Evolutionary conservation across 2,888 invertebrate genomes (phyloP).

Genomic region (Pasiphila rectangulata): DNA sequence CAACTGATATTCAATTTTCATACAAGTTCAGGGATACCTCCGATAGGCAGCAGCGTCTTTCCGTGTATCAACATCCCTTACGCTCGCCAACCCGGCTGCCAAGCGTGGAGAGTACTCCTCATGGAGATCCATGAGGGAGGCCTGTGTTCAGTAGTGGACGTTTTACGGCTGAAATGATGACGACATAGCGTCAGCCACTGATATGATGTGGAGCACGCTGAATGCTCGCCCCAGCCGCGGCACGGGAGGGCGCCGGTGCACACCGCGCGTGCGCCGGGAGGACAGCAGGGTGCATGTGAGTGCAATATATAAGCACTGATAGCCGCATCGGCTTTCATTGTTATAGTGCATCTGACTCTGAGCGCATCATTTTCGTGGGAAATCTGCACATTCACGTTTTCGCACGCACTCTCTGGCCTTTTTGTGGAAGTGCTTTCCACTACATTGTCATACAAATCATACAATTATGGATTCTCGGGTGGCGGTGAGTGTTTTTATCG

Average conservation of each 20-base stretch:
- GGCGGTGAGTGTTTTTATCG: constrained; percentile 59
- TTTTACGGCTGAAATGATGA: too few species aligned
- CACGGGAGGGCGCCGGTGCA: constrained; percentile 24
- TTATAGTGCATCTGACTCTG: constrained; percentile 48
- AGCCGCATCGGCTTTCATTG: constrained; percentile 64
- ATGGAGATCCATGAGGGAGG: too few species aligned
- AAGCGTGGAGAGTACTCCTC: too few species aligned
- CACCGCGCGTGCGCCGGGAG: constrained; percentile 36
- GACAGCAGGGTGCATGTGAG: constrained; percentile 44
- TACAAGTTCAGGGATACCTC: too few species aligned
- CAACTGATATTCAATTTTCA: too few species aligned
- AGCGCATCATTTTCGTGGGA: constrained; percentile 55
- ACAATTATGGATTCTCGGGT: constrained; percentile 67
- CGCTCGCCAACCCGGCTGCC: too few species aligned
- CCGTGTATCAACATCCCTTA: too few species aligned
- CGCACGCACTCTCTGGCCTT: constrained; percentile 55
- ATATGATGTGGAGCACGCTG: too few species aligned
- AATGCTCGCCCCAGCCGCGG: too few species aligned
- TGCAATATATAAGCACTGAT: constrained; percentile 72
- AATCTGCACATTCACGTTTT: constrained; percentile 38
- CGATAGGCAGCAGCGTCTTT: too few species aligned
- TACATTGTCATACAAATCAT: constrained; percentile 60
- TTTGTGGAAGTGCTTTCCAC: constrained; percentile 62
- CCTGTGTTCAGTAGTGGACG: too few species aligned
- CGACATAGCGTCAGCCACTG: too few species aligned